Base-by-base conservation (phyloP, 2,113 vertebrate genomes). In the Eonycteris spelaea region DNA sequence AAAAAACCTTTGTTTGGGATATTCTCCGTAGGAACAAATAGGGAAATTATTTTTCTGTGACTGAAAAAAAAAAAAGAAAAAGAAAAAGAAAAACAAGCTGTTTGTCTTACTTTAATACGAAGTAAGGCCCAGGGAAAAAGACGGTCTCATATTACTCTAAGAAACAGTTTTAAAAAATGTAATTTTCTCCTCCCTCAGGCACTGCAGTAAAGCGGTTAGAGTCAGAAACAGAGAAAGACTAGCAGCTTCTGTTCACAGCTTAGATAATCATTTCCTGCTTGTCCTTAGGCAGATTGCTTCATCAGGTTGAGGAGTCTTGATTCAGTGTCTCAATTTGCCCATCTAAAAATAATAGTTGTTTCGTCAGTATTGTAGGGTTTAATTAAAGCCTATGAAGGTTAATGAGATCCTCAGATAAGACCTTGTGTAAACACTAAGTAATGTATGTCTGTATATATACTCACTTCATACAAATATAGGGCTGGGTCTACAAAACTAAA, bases 321-420 rank as follows among this genome's bases (percentile, higher is more conserved):
- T 97, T 90, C 95, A 92, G 53, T 75, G 77, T 96, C 95, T 98
- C 96, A 92, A 91, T 95, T 96, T 97, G 95, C 92, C 80, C 95
- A 93, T 77, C 90, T 92, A 59, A 89, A 89, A 95, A 97, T 98
- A 96, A 97, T 96, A 97, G 90, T 61, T 92, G 85, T 95, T 96
- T 97, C 91, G 75, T 96, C 94, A 94, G 40, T 77, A 82, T 88
- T 96, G 84, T 93, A 84, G 75, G 38, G 9, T 80, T 94, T 97
- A 97, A 98, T 97, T 96, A 95, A 95, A 91, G 93, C n/a, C 51
- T 73, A 7, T 63, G 85, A 96, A 90, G 77, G 67, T 79, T 94
- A 95, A 94, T 90, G 65, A 96, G 97, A 98, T 98, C 71, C n/a
- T 90, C 61, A 70, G 97, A 97, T 98, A 98, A 97, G 94, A 57